Evolutionary conservation across 1,140 invertebrate species (phyloP).

Genomic region (Melanaphis sacchari): DNA sequence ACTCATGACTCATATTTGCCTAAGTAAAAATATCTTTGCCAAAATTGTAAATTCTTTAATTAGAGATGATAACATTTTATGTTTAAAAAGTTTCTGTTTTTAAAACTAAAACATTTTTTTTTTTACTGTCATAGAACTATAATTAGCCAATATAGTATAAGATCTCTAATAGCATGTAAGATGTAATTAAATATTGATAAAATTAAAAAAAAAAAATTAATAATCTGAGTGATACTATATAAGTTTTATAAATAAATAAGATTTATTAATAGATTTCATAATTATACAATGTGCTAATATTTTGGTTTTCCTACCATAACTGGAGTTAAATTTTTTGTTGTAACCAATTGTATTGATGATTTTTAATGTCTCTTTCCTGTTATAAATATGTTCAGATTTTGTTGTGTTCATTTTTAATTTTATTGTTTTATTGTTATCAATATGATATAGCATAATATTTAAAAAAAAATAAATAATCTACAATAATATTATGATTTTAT

Average conservation of each 20-base stretch:
- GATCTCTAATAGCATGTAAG: neutral
- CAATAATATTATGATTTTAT: neutral
- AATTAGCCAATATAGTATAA: neutral
- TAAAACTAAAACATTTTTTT: neutral
- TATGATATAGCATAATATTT: neutral
- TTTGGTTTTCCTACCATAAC: neutral
- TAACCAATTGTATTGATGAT: neutral
- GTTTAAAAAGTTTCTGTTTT: neutral
- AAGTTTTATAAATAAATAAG: neutral
- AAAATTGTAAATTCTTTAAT: neutral
- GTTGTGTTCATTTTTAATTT: conserved; percentile 26
- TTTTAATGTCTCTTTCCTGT: neutral
- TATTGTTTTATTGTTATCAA: neutral
- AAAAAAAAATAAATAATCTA: neutral
- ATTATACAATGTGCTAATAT: neutral
- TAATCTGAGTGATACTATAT: neutral
- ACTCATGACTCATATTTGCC: neutral
- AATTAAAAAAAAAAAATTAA: neutral
- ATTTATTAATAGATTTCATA: neutral
- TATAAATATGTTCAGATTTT: neutral
- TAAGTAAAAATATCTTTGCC: neutral
- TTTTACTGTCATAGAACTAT: neutral
- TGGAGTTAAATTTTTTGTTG: neutral
- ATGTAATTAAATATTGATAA: neutral
- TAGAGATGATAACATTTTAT: neutral